These are phyloP conservation scores for Danionella dracula DNA, from an alignment of 2,797 vertebrate species.

Conservation along the genomic window DNA sequence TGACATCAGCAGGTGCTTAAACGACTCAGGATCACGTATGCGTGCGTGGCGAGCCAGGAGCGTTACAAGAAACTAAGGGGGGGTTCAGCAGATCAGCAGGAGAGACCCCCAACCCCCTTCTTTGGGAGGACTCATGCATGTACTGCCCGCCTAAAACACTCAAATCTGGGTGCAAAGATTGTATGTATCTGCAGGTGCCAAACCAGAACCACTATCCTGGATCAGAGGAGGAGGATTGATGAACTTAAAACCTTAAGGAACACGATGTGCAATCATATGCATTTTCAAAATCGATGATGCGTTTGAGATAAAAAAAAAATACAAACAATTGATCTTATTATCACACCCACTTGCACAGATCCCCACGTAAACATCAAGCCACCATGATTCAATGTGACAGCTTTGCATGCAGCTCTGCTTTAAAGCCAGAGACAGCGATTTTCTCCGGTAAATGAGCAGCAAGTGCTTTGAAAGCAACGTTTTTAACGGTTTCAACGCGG, in stretches of 20 bases:
- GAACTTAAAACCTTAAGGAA: too few species aligned
- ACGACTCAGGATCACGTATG: background rate
- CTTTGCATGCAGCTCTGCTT: background rate
- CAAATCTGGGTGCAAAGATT: background rate
- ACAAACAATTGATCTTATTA: background rate
- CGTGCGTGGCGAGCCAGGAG: background rate
- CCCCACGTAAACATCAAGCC: background rate
- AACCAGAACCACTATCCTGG: background rate
- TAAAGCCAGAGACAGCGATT: background rate
- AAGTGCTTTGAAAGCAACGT: background rate
- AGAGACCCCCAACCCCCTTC: constrained; percentile 16
- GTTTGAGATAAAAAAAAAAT: too few species aligned
- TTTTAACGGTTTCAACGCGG: too few species aligned
- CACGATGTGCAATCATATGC: too few species aligned
- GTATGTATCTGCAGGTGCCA: constrained; percentile 5
- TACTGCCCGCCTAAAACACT: constrained; percentile 37
- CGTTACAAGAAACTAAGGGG: background rate
- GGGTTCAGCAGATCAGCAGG: constrained; percentile 1
- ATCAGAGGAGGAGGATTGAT: too few species aligned
- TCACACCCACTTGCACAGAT: background rate
- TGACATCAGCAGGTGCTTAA: constrained; percentile 2
- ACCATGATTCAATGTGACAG: constrained; percentile 16
- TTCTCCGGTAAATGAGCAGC: background rate
- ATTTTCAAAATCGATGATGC: too few species aligned
- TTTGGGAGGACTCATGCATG: constrained; percentile 15